A percentile compares a stretch with the other conserved stretches of the same genome.
Conservation (phyloP, 35 echinoderm and acorn worm genomes). For the Ophioderma brevispina region DNA sequence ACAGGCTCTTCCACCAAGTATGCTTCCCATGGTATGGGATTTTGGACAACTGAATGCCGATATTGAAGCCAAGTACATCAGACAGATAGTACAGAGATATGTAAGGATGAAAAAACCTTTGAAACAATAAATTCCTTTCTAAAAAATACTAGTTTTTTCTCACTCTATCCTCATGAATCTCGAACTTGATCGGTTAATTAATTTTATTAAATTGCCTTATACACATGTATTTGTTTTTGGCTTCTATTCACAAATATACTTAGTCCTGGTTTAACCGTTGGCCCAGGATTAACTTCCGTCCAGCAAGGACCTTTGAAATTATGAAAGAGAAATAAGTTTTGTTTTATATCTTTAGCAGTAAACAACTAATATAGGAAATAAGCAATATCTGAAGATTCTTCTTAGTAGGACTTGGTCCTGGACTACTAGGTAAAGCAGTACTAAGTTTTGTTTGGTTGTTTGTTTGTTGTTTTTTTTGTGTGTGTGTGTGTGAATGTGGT, state of each 20-base stretch:
- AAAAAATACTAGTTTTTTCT: background rate
- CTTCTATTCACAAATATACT: background rate
- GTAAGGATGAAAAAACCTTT: background rate
- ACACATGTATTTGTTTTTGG: background rate
- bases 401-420: background rate
- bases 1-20: conserved; percentile 31
- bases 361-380: too few relatives aligned
- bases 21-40: conserved; percentile 29
- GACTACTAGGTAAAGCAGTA: background rate
- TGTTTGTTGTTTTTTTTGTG: background rate
- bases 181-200: background rate
- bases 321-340: too few relatives aligned
- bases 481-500: background rate
- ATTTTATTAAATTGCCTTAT: background rate
- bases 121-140: background rate
- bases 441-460: background rate
- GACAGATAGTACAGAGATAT: too few relatives aligned
- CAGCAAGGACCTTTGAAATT: too few relatives aligned
- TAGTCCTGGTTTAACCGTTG: too few relatives aligned
- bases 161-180: background rate
- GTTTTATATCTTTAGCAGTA: too few relatives aligned
- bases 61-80: conserved; percentile 18
- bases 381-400: too few relatives aligned
- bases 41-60: conserved; percentile 17
- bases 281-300: background rate